Conservation (phyloP, 2,797 vertebrate genomes). For the Neosilurus mollespiculum region DNA sequence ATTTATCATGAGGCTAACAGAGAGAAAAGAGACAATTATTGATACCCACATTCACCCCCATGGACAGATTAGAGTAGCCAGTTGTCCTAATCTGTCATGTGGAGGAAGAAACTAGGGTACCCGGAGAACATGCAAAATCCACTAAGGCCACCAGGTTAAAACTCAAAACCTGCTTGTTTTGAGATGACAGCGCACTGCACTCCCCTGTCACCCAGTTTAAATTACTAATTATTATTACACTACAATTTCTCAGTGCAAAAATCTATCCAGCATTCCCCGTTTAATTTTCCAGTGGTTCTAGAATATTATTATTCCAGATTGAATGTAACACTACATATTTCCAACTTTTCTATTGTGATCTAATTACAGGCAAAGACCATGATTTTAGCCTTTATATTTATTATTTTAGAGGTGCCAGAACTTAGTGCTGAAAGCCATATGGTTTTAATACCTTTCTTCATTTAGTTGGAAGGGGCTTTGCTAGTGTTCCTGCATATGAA, state of each 20-base stretch:
- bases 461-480: background rate
- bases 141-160: no score
- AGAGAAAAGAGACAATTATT: no score
- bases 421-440: background rate
- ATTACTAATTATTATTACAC: background rate
- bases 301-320: background rate
- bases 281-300: background rate
- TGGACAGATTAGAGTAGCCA: no score
- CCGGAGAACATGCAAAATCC: no score
- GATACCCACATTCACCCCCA: no score
- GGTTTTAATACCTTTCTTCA: background rate
- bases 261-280: background rate
- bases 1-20: no score
- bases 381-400: background rate
- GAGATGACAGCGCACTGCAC: no score
- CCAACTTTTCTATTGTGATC: background rate
- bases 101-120: no score
- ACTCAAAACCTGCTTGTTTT: no score
- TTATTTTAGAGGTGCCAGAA: background rate
- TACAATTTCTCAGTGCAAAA: background rate
- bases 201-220: no score
- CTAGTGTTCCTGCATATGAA: background rate
- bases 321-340: background rate
- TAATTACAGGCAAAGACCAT: background rate
- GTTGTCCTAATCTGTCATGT: no score